Conservation (phyloP, 2,113 vertebrate species). For the Podocnemis expansa region DNA sequence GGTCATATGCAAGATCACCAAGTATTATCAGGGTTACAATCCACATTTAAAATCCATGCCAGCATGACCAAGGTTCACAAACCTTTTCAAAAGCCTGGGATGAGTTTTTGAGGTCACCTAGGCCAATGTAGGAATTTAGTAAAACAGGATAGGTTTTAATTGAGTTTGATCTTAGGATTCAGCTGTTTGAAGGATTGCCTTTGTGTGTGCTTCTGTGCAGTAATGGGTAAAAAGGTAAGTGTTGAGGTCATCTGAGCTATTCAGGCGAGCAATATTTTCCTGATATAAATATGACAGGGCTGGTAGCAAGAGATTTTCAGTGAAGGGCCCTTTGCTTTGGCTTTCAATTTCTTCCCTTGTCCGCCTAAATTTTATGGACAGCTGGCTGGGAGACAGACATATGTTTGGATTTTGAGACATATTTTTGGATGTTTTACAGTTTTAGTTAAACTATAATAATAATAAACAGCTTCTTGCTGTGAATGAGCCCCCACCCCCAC, state of each 20-base stretch:
- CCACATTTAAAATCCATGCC: neutral
- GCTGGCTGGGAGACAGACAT: neutral
- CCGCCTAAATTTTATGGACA: fast-evolving
- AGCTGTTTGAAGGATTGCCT: neutral
- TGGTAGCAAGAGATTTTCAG: neutral
- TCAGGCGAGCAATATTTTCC: neutral
- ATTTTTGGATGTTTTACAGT: neutral
- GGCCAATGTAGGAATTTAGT: neutral
- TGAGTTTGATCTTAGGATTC: neutral
- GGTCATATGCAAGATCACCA: fast-evolving
- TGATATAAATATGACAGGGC: neutral
- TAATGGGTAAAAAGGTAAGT: neutral
- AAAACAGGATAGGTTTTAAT: neutral
- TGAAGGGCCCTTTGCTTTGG: fast-evolving
- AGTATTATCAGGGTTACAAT: fast-evolving
- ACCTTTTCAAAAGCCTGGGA: neutral
- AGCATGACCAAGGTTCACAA: neutral
- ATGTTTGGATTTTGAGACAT: neutral
- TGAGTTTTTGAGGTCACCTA: neutral
- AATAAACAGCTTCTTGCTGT: neutral
- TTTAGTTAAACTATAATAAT: neutral
- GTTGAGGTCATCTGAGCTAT: neutral
- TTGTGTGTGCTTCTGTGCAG: neutral
- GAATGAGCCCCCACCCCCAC: neutral
- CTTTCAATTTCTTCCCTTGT: fast-evolving